Evolutionary conservation across 2,113 vertebrate genomes (phyloP).

Genomic region (Thermophis baileyi): DNA sequence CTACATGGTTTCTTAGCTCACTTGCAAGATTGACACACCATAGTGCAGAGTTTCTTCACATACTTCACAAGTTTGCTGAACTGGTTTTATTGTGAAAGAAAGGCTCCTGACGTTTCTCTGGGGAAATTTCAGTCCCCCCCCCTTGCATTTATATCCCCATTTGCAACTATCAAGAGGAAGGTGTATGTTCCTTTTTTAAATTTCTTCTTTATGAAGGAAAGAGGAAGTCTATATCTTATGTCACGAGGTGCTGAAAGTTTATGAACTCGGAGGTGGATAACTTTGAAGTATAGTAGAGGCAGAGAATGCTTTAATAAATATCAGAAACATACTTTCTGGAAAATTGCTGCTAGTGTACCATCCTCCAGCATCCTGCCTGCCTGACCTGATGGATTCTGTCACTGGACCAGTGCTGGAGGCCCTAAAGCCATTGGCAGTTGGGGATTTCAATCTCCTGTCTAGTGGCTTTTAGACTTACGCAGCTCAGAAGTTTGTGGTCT

Average conservation of each 20-base stretch:
- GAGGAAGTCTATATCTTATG: neutral
- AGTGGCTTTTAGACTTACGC: neutral
- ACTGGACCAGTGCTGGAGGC: neutral
- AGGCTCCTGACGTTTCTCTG: neutral
- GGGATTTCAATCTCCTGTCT: neutral
- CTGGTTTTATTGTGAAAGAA: neutral
- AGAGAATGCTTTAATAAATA: neutral
- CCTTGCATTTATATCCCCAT: neutral
- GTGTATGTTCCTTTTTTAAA: neutral
- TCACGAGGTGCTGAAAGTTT: neutral
- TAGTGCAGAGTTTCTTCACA: neutral
- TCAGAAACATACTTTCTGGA: neutral
- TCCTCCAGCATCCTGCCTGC: neutral
- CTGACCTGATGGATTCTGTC: neutral
- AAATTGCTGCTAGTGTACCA: neutral
- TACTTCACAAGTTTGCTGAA: neutral
- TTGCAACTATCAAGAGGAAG: neutral
- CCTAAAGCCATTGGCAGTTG: neutral
- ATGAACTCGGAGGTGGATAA: neutral
- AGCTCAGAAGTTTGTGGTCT: neutral
- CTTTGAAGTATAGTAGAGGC: neutral
- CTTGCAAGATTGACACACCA: neutral
- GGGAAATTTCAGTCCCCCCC: neutral
- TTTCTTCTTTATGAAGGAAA: neutral
- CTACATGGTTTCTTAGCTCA: neutral